Evolutionary conservation across 1,140 invertebrate species (phyloP).

Genomic region (Zaprionus tsacasi): DNA sequence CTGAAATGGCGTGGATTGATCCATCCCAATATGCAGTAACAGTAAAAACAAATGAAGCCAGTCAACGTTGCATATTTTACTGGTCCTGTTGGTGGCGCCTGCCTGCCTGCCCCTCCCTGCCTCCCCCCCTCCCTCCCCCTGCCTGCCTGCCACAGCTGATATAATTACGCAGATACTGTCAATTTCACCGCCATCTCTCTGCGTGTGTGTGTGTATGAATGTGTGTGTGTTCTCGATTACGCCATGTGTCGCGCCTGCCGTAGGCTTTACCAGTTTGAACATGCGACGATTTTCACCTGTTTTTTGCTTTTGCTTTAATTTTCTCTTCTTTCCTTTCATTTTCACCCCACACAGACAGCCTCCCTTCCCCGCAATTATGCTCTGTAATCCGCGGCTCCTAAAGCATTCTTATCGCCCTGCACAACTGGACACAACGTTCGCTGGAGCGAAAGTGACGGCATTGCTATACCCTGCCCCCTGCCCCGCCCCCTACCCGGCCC

Average conservation of each 20-base stretch:
- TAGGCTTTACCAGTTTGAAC: constrained; percentile 45
- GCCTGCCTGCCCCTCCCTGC: background rate
- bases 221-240: background rate
- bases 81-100: constrained; percentile 27
- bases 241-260: background rate
- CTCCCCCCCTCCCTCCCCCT: too few relatives aligned
- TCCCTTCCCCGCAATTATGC: constrained; percentile 61
- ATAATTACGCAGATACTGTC: constrained; percentile 81
- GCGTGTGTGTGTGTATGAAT: background rate
- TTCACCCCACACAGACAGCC: background rate
- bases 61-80: constrained; percentile 81
- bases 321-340: constrained; percentile 60
- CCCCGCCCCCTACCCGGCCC: background rate
- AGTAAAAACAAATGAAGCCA: constrained; percentile 83
- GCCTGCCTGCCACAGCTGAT: constrained; percentile 56
- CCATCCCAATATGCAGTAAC: constrained; percentile 79
- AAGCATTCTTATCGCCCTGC: constrained; percentile 73
- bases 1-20: constrained; percentile 24
- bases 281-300: constrained; percentile 44
- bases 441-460: background rate
- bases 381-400: constrained; percentile 74
- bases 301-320: constrained; percentile 31
- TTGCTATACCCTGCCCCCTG: too few relatives aligned
- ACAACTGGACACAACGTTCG: constrained; percentile 40
- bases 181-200: constrained; percentile 53